These are phyloP conservation scores for Neoaliturus tenellus DNA, from an alignment of 2,888 invertebrate species.

Conservation along the genomic window DNA sequence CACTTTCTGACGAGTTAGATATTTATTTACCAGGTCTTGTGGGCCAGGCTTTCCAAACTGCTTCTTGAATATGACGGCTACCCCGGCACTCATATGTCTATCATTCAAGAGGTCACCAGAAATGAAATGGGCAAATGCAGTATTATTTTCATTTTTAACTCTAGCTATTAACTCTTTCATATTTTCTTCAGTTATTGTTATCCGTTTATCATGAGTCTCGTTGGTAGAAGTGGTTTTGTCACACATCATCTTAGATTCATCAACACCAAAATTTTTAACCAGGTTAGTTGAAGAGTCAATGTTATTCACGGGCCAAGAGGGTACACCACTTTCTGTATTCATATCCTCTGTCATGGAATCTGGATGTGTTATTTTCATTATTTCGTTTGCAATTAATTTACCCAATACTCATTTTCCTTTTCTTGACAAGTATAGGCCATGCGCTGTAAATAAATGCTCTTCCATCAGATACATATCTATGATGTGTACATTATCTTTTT, in stretches of 20 bases:
- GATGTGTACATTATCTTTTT: background rate
- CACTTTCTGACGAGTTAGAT: background rate
- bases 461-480: background rate
- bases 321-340: background rate
- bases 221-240: background rate
- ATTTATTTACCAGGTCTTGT: background rate
- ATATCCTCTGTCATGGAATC: background rate
- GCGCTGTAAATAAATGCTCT: background rate
- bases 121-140: background rate
- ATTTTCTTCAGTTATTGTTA: background rate
- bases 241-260: background rate
- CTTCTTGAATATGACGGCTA: background rate
- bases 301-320: too few species aligned
- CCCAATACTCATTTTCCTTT: background rate
- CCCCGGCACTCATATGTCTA: background rate
- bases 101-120: background rate
- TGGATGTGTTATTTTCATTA: background rate
- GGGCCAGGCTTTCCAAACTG: background rate
- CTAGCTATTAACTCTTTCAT: background rate
- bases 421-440: background rate
- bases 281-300: background rate
- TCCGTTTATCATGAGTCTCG: too few species aligned
- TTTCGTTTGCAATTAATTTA: background rate
- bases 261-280: background rate
- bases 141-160: background rate